Evolutionary conservation across 2,888 invertebrate species (phyloP).

Genomic region (Papilio demoleus): DNA sequence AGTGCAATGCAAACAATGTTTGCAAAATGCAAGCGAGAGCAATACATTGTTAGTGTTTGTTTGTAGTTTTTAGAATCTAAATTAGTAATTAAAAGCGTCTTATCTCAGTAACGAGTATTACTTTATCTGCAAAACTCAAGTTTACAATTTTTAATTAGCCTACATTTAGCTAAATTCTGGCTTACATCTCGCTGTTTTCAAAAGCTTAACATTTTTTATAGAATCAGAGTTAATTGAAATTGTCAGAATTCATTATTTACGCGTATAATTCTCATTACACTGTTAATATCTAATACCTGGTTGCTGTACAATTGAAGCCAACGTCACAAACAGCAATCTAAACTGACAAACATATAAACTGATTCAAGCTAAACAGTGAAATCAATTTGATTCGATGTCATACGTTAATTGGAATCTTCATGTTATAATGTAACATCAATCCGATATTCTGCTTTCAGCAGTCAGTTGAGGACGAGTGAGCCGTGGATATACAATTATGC

Average conservation of each 20-base stretch:
- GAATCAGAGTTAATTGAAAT: background rate
- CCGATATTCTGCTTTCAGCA: background rate
- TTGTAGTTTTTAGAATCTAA: too few species aligned
- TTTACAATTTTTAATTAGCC: background rate
- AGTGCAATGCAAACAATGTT: too few species aligned
- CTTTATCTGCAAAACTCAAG: too few species aligned
- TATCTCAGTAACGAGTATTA: too few species aligned
- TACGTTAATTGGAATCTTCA: constrained; percentile 12
- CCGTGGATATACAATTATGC: constrained; percentile 9
- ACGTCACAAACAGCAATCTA: background rate
- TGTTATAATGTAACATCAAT: constrained; percentile 2
- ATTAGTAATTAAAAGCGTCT: too few species aligned
- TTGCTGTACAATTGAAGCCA: background rate
- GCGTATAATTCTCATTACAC: too few species aligned
- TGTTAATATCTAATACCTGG: background rate
- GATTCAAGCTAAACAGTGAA: background rate
- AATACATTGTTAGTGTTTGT: too few species aligned
- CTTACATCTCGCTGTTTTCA: background rate
- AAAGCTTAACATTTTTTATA: too few species aligned
- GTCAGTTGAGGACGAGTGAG: background rate
- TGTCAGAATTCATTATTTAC: too few species aligned
- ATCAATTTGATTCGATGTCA: constrained; percentile 10
- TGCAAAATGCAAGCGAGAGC: too few species aligned
- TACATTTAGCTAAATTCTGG: background rate
- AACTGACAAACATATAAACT: background rate